Evolutionary conservation across 2,888 invertebrate species (phyloP), one percentile per base, ranked within the genome.

Genomic region (Coenonympha arcania): DNA sequence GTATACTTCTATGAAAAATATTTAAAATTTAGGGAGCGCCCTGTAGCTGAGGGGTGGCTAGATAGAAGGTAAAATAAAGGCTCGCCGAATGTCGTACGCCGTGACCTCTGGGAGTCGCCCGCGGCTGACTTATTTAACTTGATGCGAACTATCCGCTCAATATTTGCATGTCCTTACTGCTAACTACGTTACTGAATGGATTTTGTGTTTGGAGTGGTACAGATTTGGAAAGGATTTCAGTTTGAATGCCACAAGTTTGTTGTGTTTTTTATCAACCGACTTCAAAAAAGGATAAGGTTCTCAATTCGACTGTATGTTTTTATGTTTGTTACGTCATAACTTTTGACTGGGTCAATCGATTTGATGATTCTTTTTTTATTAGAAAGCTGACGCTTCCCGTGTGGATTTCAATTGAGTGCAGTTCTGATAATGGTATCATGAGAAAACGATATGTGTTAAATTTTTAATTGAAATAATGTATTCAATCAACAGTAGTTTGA

Each of bases 101-200:
- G 71, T 76, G 79, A 79, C 82, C 84, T 81, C 75, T 68, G 78
- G 84, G 84, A 82, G 69, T 75, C 69, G 67, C 69, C 66, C 65
- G 66, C 66, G 69, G 69, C 66, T 71, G 68, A 75, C 76, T 74
- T 80, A 76, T 80, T 82, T 80, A 77, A 80, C 78, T 79, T 74
- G 58, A 66, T 65, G 60, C 66, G 68, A 80, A 83, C 84, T 83
- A 84, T 84, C 82, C 76, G 64, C 59, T 61, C 68, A 79, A 82
- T 83, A 83, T 84, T 84, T 83, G 82, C 81, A 76, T 73, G 60
- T 66, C 50, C 60, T 62, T 51, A 57, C 62, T 60, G 48, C 45
- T 57, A 59, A 55, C 58, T 60, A 57, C 55, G 52, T 60, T 53
- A 45, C 50, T 46, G 48, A 15, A 39, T 41, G 46, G 46, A 50